Base-by-base conservation (phyloP, 2,113 vertebrate species). In the Antechinus flavipes region DNA sequence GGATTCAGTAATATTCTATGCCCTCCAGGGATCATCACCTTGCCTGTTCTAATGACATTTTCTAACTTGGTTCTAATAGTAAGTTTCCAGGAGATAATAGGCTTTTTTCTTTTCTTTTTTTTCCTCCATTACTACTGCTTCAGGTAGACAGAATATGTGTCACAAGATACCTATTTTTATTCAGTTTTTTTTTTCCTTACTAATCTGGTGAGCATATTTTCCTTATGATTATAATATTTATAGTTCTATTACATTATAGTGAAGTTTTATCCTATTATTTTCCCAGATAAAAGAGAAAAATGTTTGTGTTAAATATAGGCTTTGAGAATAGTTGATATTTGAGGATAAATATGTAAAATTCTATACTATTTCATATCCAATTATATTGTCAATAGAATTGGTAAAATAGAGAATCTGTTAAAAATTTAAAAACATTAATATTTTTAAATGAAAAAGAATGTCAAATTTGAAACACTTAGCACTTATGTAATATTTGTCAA, bases 1-100 rank as follows among this genome's bases (percentile, higher is more conserved):
- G 68, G n/a, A 84, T 84, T 84, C 68, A 84, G 68, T 84, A 84
- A 84, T 84, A 84, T 84, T 84, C 68, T 84, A 84, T 84, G 68
- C n/a, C 68, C 68, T 84, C 68, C 68, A 84, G 68, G n/a, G n/a
- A 84, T 84, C 68, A 84, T 84, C 68, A 84, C 68, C 68, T 84
- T 84, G 19, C 68, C 42, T 84, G n/a, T 84, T 84, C 68, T 84
- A 84, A 84, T 84, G 68, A 84, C 68, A 84, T 84, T 84, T 84
- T 84, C 68, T 84, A 84, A 84, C 68, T 84, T 84, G n/a, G n/a
- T 23, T 84, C 68, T 84, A 84, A 84, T 84, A 42, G 68, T 84
- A 84, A 84, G 68, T 84, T 84, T 84, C 14, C 35, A 84, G 68
- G 68, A 84, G 68, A 84, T 84, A 84, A 84, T 84, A 84, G 68